Percentiles rank a stretch among this genome's conserved stretches.
phyloP scores from a whole-genome alignment of 2,797 vertebrate genomes.

The Podarcis siculus region DNA sequence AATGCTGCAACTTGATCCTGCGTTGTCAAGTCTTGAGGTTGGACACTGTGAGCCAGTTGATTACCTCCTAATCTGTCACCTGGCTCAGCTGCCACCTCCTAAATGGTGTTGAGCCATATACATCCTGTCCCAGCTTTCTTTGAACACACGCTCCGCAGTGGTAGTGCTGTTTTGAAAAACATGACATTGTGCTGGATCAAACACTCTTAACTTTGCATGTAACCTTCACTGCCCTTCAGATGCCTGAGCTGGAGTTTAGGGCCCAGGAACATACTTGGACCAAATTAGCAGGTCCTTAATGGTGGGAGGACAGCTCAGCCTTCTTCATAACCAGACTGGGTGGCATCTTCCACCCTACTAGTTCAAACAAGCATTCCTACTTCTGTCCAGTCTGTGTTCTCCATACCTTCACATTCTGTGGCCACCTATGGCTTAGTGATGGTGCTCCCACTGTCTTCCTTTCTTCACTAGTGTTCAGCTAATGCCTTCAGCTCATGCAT shows the following conservation, averaged over 20 bases:
- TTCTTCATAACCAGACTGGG: neutral
- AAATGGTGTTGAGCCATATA: neutral
- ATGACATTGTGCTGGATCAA: neutral
- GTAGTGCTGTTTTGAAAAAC: neutral
- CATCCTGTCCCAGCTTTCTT: neutral
- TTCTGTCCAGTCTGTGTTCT: too few relatives aligned
- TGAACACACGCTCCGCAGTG: neutral
- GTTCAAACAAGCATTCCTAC: too few relatives aligned
- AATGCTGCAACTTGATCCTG: neutral
- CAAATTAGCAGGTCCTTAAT: neutral
- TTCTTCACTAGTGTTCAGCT: too few relatives aligned
- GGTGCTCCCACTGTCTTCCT: too few relatives aligned
- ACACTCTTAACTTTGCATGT: neutral
- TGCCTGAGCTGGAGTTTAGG: neutral
- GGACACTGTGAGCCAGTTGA: neutral
- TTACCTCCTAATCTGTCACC: neutral
- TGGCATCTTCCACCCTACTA: neutral
- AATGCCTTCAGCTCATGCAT: too few relatives aligned
- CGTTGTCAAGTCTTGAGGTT: neutral
- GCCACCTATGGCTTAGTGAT: too few relatives aligned
- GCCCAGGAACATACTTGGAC: neutral
- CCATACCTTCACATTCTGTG: too few relatives aligned
- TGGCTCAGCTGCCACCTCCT: neutral
- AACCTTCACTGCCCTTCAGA: neutral
- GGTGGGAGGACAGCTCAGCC: neutral